These are phyloP conservation scores for Caradrina kadenii DNA, from an alignment of 2,888 invertebrate genomes.

Conservation along the genomic window DNA sequence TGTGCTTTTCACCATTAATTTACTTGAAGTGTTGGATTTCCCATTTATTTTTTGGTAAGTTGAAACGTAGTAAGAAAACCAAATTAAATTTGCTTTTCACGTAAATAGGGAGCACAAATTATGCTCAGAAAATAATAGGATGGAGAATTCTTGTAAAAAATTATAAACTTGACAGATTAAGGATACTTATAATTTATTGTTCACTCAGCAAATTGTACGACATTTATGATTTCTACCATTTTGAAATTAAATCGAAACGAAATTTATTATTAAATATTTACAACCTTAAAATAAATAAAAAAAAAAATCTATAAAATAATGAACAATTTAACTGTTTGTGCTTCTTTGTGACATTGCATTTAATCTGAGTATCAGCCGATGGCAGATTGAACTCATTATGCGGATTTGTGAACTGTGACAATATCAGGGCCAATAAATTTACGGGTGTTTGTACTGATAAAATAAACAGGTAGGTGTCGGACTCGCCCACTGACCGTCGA, in stretches of 20 bases:
- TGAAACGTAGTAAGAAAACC: slow-evolving; percentile 39
- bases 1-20: slow-evolving; percentile 79
- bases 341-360: slow-evolving; percentile 55
- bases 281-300: too few relatives aligned
- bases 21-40: slow-evolving; percentile 66
- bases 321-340: slow-evolving; percentile 23
- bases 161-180: slow-evolving; percentile 18
- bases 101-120: slow-evolving; percentile 36
- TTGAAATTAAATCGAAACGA: neutral
- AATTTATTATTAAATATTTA: too few relatives aligned
- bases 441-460: slow-evolving; percentile 77
- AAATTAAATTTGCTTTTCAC: slow-evolving; percentile 42
- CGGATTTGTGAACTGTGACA: slow-evolving; percentile 78
- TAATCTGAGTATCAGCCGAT: slow-evolving; percentile 73
- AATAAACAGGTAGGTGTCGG: slow-evolving; percentile 76
- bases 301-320: too few relatives aligned
- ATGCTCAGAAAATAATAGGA: slow-evolving; percentile 55
- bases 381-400: slow-evolving; percentile 82
- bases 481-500: slow-evolving; percentile 55
- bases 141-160: slow-evolving; percentile 25
- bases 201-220: slow-evolving; percentile 13
- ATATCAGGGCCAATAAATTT: slow-evolving; percentile 83
- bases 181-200: slow-evolving; percentile 22
- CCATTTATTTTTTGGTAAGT: slow-evolving; percentile 40
- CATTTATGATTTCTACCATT: neutral